Percentiles rank a stretch among this genome's conserved stretches.
These are phyloP conservation scores for Semotilus atromaculatus DNA, from an alignment of 2,797 vertebrate genomes.

Conservation along the genomic window DNA sequence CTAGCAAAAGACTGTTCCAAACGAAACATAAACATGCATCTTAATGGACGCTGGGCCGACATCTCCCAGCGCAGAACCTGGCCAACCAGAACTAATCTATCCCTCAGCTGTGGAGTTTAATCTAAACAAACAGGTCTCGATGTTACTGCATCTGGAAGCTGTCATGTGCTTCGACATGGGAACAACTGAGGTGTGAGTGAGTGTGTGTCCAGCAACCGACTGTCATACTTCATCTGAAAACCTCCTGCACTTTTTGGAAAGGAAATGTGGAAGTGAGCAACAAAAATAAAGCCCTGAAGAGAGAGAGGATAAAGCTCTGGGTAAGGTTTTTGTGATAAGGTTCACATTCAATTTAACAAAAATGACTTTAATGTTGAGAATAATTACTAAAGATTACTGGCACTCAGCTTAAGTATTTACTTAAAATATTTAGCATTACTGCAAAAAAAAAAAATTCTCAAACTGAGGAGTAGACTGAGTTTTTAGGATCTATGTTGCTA, in stretches of 20 bases:
- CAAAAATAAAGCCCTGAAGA: background rate
- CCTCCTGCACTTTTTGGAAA: slow-evolving; percentile 35
- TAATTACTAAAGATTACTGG: background rate
- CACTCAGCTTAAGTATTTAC: background rate
- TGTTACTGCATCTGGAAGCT: slow-evolving; percentile 91
- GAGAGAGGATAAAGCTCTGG: slow-evolving; percentile 11
- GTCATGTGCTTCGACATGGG: slow-evolving; percentile 84
- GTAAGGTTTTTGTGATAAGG: slow-evolving; percentile 25
- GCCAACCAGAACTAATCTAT: slow-evolving; percentile 92
- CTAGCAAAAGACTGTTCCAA: slow-evolving; percentile 85
- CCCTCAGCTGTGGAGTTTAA: slow-evolving; percentile 91
- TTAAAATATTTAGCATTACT: background rate
- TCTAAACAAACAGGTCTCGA: slow-evolving; percentile 92
- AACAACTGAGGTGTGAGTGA: slow-evolving; percentile 69
- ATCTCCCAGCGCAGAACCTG: slow-evolving; percentile 78
- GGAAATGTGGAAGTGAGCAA: slow-evolving; percentile 23
- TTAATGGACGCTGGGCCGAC: slow-evolving; percentile 85
- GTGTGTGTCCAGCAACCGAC: slow-evolving; percentile 46
- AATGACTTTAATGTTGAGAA: background rate
- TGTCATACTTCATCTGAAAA: slow-evolving; percentile 50
- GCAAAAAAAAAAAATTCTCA: too few species aligned
- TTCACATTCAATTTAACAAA: background rate
- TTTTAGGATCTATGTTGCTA: background rate
- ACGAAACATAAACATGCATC: slow-evolving; percentile 90
- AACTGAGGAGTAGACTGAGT: background rate